Evolutionary conservation across 92 coral and sea anemone species (phyloP).

Genomic region (Scolanthus callimorphus): DNA sequence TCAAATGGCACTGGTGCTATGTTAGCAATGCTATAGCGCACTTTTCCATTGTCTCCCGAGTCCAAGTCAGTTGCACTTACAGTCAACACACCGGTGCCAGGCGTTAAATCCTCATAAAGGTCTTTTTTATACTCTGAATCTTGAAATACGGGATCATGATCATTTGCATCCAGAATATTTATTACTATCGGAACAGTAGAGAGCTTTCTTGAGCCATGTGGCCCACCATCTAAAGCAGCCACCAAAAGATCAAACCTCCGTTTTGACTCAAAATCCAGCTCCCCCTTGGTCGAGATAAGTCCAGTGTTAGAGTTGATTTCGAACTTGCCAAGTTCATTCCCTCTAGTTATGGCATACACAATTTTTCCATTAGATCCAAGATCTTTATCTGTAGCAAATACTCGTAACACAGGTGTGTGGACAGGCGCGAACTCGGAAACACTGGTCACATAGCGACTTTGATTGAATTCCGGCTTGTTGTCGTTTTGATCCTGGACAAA

Average conservation of each 20-base stretch:
- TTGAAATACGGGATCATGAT: constrained; percentile 71
- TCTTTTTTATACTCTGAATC: constrained; percentile 50
- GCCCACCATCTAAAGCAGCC: constrained; percentile 52
- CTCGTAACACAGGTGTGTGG: constrained; percentile 68
- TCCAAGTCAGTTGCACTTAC: constrained; percentile 77
- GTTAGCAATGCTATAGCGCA: constrained; percentile 68
- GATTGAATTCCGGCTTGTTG: constrained; percentile 51
- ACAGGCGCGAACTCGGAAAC: constrained; percentile 80
- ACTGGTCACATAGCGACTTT: constrained; percentile 56
- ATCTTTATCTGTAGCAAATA: constrained; percentile 63
- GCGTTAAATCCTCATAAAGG: constrained; percentile 59
- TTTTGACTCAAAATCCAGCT: constrained; percentile 65
- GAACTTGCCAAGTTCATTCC: constrained; percentile 58
- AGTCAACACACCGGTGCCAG: constrained; percentile 57
- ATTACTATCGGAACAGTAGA: constrained; percentile 59
- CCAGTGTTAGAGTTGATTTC: constrained; percentile 70
- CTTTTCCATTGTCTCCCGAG: constrained; percentile 66
- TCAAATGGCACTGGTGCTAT: constrained; percentile 74
- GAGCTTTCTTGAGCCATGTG: constrained; percentile 27
- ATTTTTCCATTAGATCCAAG: constrained; percentile 44
- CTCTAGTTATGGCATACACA: constrained; percentile 49
- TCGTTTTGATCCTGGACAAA: constrained; percentile 52
- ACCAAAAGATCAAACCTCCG: constrained; percentile 63
- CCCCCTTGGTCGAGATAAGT: constrained; percentile 47
- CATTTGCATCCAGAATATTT: constrained; percentile 80